Evolutionary conservation across 2,888 invertebrate species (phyloP), one percentile per base, ranked within the genome.

Genomic region (Bruchidius siliquastri): DNA sequence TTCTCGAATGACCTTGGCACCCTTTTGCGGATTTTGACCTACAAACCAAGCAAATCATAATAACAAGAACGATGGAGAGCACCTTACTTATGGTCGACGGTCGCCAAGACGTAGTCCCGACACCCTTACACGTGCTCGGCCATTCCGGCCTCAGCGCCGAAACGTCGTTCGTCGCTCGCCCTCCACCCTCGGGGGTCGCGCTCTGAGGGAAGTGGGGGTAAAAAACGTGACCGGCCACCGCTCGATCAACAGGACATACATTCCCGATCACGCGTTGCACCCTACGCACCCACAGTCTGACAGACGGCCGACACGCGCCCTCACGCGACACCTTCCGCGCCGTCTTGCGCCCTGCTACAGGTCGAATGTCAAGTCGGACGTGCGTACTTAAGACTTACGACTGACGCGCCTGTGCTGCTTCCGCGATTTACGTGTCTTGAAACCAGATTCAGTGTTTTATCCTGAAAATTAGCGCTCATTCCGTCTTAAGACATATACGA

Each of bases 171-270:
- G 68, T 68, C 22, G 1, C 22, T 8, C 49, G 13, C 49, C 49
- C 49, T 49, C 49, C 49, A 18, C 18, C 49, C 49, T 49, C 26
- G 26, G 26, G 26, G 26, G 26, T 26, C 78, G 85, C 84, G 81
- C 84, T 84, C 83, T 87, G 87, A 77, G 87, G 84, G 88, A 88
- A 89, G 88, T 90, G 86, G 90, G 89, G 81, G 87, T 89, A 88
- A 85, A 26, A 90, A 90, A 83, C 90, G 89, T 85, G 89, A 87
- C 81, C 76, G 84, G 82, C 84, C 85, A 85, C 79, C 85, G 85
- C 80, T 83, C 84, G 83, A 85, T 86, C 84, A 86, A 86, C 84
- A 86, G 84, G 83, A 85, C 84, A 87, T 87, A 85, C 88, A 88
- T 88, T 88, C 88, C 76, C 76, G 87, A 87, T 80, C 86, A 85